These are phyloP conservation scores for Plebejus anna DNA, from an alignment of 2,888 invertebrate species.

Conservation along the genomic window DNA sequence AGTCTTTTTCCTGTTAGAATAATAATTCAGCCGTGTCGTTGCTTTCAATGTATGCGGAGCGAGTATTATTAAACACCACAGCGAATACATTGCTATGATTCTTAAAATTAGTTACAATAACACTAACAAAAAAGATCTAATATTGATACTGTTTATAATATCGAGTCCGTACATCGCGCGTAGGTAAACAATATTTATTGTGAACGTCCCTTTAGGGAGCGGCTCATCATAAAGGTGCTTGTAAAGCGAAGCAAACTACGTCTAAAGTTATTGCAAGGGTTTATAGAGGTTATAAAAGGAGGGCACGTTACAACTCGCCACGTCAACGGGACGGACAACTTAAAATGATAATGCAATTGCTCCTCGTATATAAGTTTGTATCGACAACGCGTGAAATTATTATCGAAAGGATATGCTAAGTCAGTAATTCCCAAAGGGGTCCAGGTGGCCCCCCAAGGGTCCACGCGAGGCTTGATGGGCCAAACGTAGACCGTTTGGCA, in stretches of 20 bases:
- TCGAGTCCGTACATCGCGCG: neutral
- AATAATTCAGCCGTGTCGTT: too few relatives aligned
- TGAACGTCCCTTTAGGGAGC: neutral
- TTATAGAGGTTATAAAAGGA: constrained; percentile 55
- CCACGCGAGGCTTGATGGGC: too few relatives aligned
- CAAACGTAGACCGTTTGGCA: too few relatives aligned
- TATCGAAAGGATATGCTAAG: neutral
- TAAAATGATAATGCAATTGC: constrained; percentile 32
- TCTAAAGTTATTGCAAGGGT: constrained; percentile 54
- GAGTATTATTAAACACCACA: too few relatives aligned
- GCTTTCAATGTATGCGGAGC: too few relatives aligned
- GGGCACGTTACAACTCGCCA: constrained; percentile 42
- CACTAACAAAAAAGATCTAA: too few relatives aligned
- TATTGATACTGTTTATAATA: too few relatives aligned
- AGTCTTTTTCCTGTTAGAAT: too few relatives aligned
- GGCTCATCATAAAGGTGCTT: constrained; percentile 32
- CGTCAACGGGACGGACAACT: constrained; percentile 42
- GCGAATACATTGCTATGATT: too few relatives aligned
- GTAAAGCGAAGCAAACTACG: constrained; percentile 46
- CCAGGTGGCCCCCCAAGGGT: too few relatives aligned
- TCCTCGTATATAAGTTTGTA: constrained; percentile 1
- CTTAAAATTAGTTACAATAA: too few relatives aligned
- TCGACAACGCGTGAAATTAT: neutral
- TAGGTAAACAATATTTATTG: constrained; percentile 7
- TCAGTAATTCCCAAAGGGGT: too few relatives aligned